Conservation (phyloP, 2,888 invertebrate species). For the Augiades crinisus region DNA sequence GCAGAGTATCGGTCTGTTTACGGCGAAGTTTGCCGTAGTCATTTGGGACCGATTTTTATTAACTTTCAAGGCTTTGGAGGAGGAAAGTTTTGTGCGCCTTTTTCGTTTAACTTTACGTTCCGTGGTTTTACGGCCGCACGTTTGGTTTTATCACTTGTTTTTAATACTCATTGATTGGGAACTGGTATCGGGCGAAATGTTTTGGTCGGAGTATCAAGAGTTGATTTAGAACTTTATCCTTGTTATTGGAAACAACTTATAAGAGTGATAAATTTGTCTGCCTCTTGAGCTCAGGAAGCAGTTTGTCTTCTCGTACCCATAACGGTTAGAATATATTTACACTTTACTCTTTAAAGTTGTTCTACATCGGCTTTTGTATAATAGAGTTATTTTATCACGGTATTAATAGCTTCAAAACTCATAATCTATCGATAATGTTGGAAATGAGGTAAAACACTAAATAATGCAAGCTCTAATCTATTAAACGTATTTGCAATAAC, state of each 20-base stretch:
- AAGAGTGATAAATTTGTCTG: not conserved
- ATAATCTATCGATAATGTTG: not conserved
- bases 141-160: constrained; percentile 61
- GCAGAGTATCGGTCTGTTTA: constrained; percentile 62
- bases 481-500: constrained; percentile 6
- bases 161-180: constrained; percentile 31
- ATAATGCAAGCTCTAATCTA: not conserved
- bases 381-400: no score
- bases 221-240: constrained; percentile 7
- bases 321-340: no score
- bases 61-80: constrained; percentile 58
- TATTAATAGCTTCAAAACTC: no score
- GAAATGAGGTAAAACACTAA: not conserved
- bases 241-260: constrained; percentile 6
- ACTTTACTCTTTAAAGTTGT: no score
- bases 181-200: constrained; percentile 19
- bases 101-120: constrained; percentile 60
- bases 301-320: constrained; percentile 4
- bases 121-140: constrained; percentile 53
- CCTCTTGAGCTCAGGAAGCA: not conserved
- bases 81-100: constrained; percentile 50
- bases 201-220: constrained; percentile 12
- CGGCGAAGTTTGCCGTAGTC: constrained; percentile 61
- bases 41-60: constrained; percentile 75
- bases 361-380: no score